These are phyloP conservation scores for Cochlearius cochlearius DNA, from an alignment of 2,113 vertebrate genomes.

Conservation along the genomic window DNA sequence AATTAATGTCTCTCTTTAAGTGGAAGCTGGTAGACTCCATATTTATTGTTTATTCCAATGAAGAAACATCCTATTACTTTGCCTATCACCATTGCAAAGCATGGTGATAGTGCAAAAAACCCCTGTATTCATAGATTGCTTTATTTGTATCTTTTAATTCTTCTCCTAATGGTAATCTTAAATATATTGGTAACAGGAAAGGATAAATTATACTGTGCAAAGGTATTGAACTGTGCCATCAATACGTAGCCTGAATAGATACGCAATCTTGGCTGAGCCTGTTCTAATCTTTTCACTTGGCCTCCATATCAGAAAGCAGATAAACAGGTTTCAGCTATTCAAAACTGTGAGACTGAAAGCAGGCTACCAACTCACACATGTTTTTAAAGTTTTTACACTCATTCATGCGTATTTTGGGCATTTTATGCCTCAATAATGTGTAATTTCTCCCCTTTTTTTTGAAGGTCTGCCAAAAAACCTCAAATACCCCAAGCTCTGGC, in stretches of 20 bases:
- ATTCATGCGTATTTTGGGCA: neutral
- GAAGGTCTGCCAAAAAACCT: neutral
- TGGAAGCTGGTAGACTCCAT: neutral
- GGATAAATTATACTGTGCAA: neutral
- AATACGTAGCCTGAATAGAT: neutral
- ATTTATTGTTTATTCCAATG: neutral
- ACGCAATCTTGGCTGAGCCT: neutral
- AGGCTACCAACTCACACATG: neutral
- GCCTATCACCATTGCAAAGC: neutral
- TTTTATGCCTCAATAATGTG: neutral
- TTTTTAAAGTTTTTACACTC: neutral
- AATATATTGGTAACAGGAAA: neutral
- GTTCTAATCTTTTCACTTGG: neutral
- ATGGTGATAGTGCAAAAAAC: neutral
- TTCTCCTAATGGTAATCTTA: neutral
- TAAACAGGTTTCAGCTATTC: neutral
- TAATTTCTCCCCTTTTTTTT: neutral
- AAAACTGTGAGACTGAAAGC: neutral
- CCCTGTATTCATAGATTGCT: neutral
- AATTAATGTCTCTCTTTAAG: neutral
- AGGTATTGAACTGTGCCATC: neutral
- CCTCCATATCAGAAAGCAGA: neutral
- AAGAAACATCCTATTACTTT: neutral
- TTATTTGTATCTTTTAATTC: neutral
- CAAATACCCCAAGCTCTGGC: neutral